Evolutionary conservation across 2,797 vertebrate genomes (phyloP).

Genomic region (Intellagama lesueurii): DNA sequence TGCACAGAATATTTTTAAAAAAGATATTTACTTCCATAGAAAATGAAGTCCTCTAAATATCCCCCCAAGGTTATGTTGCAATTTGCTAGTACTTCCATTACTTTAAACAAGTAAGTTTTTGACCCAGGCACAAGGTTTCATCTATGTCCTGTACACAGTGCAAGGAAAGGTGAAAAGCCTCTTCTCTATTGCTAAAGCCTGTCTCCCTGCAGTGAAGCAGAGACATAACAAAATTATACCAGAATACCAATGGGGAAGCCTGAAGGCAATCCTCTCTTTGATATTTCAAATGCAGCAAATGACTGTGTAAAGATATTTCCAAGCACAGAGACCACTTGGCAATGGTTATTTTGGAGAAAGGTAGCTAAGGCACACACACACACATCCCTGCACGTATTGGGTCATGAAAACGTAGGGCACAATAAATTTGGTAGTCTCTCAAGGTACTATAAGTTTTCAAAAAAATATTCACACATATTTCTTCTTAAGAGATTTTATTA

Average conservation of each 20-base stretch:
- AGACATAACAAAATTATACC: conserved; percentile 25
- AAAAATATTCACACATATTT: not conserved
- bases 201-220: conserved; percentile 17
- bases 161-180: not conserved
- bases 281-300: conserved; percentile 23
- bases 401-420: not conserved
- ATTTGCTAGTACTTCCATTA: not conserved
- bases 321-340: not conserved
- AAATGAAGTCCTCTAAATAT: not conserved
- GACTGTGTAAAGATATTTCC: conserved; percentile 14
- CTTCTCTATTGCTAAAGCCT: not conserved
- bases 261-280: conserved; percentile 26
- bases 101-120: conserved; percentile 1
- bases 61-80: not conserved
- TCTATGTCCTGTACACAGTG: not conserved
- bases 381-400: not conserved
- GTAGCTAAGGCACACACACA: not conserved
- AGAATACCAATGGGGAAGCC: conserved; percentile 27
- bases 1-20: not conserved
- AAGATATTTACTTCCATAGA: not conserved
- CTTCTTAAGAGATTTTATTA: not conserved
- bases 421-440: not conserved
- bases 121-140: conserved; percentile 4
- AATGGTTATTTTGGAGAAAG: conserved; percentile 8
- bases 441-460: not conserved